Percentiles rank a stretch among this genome's conserved stretches.
Evolutionary conservation across 2,113 vertebrate genomes (phyloP).

Genomic region (Malurus alboscapulatus): DNA sequence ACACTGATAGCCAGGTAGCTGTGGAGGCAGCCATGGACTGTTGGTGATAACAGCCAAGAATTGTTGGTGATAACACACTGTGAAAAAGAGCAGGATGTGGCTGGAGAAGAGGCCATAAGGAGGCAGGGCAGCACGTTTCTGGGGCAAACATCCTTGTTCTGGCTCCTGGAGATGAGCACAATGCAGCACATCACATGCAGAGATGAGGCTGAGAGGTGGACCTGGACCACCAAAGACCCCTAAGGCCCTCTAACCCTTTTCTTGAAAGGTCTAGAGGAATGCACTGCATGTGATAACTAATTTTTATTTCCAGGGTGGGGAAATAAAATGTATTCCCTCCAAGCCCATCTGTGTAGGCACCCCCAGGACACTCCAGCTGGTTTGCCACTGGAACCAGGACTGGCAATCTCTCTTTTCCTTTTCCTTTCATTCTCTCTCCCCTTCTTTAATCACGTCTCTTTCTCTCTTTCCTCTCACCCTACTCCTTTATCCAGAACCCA

Average conservation of each 20-base stretch:
- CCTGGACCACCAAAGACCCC: neutral
- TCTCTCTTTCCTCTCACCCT: neutral
- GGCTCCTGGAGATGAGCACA: neutral
- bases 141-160: fast-evolving
- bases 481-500: neutral
- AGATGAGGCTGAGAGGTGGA: neutral
- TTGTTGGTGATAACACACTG: neutral
- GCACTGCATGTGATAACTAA: neutral
- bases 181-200: neutral
- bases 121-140: neutral
- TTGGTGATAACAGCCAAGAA: neutral
- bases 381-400: neutral
- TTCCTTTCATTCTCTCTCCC: neutral
- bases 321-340: neutral
- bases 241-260: neutral
- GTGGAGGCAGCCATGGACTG: neutral
- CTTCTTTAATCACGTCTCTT: neutral
- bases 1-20: fast-evolving
- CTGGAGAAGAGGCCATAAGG: neutral
- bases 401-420: neutral
- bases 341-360: neutral
- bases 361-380: neutral
- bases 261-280: neutral
- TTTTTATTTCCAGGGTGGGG: neutral
- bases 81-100: neutral